Evolutionary conservation across 2,888 invertebrate species (phyloP), one percentile per base, ranked within the genome.

Genomic region (Drosophila vallismaia): DNA sequence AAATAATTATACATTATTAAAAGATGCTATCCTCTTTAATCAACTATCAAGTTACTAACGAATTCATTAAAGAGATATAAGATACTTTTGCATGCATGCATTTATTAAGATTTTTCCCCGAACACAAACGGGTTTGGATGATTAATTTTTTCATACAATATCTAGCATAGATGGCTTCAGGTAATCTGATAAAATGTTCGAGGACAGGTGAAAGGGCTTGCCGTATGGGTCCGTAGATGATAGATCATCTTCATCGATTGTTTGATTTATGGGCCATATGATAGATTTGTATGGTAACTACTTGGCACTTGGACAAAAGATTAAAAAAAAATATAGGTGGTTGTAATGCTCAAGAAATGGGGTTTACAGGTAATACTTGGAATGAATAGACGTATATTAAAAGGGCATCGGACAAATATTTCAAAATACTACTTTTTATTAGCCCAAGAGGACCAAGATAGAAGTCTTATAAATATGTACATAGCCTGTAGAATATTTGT

Each of bases 81-180:
- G 12, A 14, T 10, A 10, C 29, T 33, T 40, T 9, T 14, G 3
- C 7, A 26, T 42, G 33, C 29, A 24, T 36, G 14, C 6, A 12
- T 38, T n/a, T 29, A 5, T 26, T 9, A 8, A 55, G 14, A 44
- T 31, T 64, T 31, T 51, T 52, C 52, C 52, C 12, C 38, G 24
- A 19, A 31, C 38, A 12, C 19, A 45, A 44, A 51, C 31, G 26
- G 40, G 53, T 64, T 64, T 45, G 6, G 12, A 4, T n/a, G 9
- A n/a, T 12, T 24, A 49, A 28, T 9, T 42, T 10, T 31, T 19
- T n/a, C 38, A 4, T 8, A 1, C n/a, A 3, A 14, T 12, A 40
- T 7, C 31, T 57, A n/a, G 49, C 49, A 29, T 33, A 36, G 42
- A n/a, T 51, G 2, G 52, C 50, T 64, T 45, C 64, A 38, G 36